phyloP scores from a whole-genome alignment of 1,140 invertebrate species.

The Heterodera carotae region DNA sequence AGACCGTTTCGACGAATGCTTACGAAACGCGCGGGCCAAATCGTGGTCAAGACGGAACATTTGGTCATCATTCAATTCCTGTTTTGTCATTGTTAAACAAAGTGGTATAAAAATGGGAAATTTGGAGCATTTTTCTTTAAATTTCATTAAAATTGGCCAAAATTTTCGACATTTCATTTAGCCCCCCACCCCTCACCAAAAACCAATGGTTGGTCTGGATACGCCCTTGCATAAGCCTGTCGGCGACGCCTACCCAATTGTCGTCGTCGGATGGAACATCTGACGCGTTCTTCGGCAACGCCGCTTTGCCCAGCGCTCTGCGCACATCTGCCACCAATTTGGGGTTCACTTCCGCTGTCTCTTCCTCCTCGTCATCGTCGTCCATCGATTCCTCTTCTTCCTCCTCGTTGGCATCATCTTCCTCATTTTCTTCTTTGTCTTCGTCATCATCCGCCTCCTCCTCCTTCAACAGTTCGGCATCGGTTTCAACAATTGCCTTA shows the following conservation, averaged over 20 bases:
- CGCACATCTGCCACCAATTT: neutral
- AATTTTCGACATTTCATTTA: too few relatives aligned
- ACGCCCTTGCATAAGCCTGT: too few relatives aligned
- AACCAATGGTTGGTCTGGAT: too few relatives aligned
- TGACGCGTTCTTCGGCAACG: neutral
- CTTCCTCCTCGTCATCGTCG: neutral
- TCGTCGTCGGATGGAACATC: neutral
- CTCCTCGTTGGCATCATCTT: neutral
- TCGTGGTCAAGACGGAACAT: neutral
- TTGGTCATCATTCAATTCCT: neutral
- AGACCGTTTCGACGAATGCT: neutral
- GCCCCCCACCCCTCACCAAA: too few relatives aligned
- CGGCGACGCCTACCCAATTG: neutral
- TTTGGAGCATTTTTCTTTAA: neutral
- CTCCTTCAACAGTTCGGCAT: neutral
- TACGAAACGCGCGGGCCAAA: neutral
- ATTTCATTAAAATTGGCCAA: too few relatives aligned
- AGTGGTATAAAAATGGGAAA: neutral
- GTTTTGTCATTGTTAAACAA: neutral
- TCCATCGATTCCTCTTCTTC: neutral
- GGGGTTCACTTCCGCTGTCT: neutral
- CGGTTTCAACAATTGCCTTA: neutral
- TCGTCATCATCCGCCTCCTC: neutral
- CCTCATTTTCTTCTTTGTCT: neutral
- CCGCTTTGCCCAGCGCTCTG: neutral